These are phyloP conservation scores for Loris lydekkerianus DNA, from an alignment of 2,797 vertebrate genomes.

Conservation along the genomic window DNA sequence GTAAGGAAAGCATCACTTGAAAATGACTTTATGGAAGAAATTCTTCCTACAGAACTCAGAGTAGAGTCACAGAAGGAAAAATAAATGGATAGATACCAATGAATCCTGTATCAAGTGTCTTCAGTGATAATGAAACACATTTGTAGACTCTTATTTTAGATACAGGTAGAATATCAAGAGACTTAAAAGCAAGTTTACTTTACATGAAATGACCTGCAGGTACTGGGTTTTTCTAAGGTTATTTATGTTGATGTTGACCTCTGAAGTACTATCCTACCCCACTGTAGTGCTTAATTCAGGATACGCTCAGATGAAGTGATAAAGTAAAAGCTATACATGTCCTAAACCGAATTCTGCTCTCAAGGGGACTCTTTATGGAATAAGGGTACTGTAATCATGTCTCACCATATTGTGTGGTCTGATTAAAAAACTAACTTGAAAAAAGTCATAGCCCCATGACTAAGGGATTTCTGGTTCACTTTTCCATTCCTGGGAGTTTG, in stretches of 20 bases:
- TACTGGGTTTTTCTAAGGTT: slow-evolving; percentile 34
- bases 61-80: slow-evolving; percentile 39
- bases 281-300: not conserved
- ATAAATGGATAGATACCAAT: not conserved
- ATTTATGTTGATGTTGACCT: slow-evolving; percentile 4
- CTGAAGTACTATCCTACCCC: not conserved
- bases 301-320: not conserved
- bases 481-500: not conserved
- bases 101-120: not conserved
- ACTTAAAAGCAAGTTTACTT: slow-evolving; percentile 10
- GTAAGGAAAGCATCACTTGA: slow-evolving; percentile 41
- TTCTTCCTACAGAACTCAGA: slow-evolving; percentile 6
- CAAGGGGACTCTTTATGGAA: not conserved
- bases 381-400: not conserved
- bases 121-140: slow-evolving; percentile 3
- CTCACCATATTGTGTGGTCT: not conserved
- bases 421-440: not conserved
- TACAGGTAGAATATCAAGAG: slow-evolving; percentile 3
- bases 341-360: not conserved
- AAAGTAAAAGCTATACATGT: not conserved
- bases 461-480: not conserved
- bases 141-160: slow-evolving; percentile 22
- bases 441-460: not conserved
- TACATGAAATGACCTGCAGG: not conserved
- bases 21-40: slow-evolving; percentile 54